A percentile compares a stretch with the other conserved stretches of the same genome.
phyloP scores from a whole-genome alignment of 2,888 invertebrate genomes.

The Rotaria magnacalcarata region DNA sequence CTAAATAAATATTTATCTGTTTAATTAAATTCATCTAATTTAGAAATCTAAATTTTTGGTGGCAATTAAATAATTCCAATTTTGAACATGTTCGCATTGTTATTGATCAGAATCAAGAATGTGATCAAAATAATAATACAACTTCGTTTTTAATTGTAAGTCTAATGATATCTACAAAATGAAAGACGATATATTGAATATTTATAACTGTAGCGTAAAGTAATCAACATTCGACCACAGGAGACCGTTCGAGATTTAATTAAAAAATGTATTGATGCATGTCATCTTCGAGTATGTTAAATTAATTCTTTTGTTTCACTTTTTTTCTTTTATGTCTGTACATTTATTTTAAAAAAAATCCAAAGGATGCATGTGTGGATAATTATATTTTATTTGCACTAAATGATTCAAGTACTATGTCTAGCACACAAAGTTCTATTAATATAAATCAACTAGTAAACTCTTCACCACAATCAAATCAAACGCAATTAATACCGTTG shows the following conservation, averaged over 20 bases:
- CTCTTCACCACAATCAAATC: background rate
- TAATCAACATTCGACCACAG: background rate
- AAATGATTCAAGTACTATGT: background rate
- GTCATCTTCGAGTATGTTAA: background rate
- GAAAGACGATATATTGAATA: background rate
- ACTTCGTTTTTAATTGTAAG: background rate
- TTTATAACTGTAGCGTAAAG: background rate
- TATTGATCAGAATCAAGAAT: conserved; percentile 5
- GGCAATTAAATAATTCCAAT: background rate
- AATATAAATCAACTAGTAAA: background rate
- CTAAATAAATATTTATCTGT: too few relatives aligned
- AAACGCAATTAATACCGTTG: background rate
- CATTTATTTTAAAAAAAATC: background rate
- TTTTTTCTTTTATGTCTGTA: background rate
- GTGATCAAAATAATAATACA: conserved; percentile 15
- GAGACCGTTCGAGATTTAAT: conserved; percentile 24
- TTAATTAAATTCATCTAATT: background rate
- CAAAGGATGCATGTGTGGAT: background rate
- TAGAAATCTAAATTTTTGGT: background rate
- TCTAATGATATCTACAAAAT: background rate
- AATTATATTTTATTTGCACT: background rate
- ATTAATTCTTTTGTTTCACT: background rate
- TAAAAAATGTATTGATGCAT: conserved; percentile 13
- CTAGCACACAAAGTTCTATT: background rate
- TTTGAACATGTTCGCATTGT: conserved; percentile 9